Evolutionary conservation across 2,797 vertebrate genomes (phyloP).

Genomic region (Rhynchonycteris naso): DNA sequence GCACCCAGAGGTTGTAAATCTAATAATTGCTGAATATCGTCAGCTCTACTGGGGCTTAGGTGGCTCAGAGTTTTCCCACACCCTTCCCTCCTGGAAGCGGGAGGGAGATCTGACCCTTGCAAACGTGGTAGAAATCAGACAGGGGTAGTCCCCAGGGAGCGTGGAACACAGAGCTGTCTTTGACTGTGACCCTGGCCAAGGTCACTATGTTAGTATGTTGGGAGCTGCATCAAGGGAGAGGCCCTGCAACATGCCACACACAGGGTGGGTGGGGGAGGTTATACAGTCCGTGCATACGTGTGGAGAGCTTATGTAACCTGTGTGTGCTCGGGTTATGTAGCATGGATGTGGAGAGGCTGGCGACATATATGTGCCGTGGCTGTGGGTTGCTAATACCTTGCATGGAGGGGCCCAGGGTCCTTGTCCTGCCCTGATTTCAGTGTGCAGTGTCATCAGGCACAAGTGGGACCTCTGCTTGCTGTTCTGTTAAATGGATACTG

Average conservation of each 20-base stretch:
- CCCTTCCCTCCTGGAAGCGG: not conserved
- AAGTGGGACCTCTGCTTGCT: not conserved
- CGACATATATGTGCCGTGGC: constrained; percentile 54
- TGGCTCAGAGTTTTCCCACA: not conserved
- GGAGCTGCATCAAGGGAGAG: constrained; percentile 51
- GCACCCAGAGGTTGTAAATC: constrained; percentile 23
- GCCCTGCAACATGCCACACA: not conserved
- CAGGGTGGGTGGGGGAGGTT: constrained; percentile 48
- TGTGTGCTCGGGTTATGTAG: constrained; percentile 69
- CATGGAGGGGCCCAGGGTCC: not conserved
- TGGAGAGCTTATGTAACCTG: constrained; percentile 73
- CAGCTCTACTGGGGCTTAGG: not conserved
- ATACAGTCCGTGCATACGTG: constrained; percentile 59
- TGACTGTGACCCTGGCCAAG: constrained; percentile 74
- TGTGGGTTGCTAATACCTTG: not conserved
- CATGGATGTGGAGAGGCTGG: constrained; percentile 62
- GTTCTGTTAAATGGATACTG: not conserved
- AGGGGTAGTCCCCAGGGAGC: constrained; percentile 46
- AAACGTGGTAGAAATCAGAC: constrained; percentile 31
- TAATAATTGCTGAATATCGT: not conserved
- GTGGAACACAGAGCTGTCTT: not conserved
- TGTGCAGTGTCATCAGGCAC: not conserved
- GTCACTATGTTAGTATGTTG: constrained; percentile 80
- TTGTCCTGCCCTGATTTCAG: not conserved
- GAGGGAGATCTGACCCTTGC: constrained; percentile 49